phyloP scores from a whole-genome alignment of 2,113 vertebrate species.

The Axis porcinus region DNA sequence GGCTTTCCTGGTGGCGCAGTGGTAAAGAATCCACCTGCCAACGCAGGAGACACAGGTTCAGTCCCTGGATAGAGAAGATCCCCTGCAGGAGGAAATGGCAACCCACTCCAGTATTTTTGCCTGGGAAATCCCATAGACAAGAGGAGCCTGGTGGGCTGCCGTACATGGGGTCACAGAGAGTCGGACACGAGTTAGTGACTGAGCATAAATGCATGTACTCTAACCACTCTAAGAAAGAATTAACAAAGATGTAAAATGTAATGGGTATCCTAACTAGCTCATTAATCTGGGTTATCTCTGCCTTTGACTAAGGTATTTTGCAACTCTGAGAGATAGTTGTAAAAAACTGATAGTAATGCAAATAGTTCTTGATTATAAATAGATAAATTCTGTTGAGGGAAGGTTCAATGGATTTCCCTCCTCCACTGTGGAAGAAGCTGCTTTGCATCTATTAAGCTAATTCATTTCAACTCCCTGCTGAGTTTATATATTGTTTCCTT shows the following conservation, averaged over 20 bases:
- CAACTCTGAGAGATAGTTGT: background rate
- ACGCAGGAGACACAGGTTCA: background rate
- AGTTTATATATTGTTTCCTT: background rate
- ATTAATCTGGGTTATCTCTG: background rate
- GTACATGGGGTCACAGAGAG: background rate
- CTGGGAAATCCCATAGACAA: background rate
- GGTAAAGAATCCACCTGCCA: background rate
- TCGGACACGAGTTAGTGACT: background rate
- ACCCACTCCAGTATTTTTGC: background rate
- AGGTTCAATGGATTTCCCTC: background rate
- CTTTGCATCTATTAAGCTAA: background rate
- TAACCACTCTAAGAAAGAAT: background rate
- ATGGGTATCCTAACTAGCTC: background rate
- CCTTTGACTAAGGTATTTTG: background rate
- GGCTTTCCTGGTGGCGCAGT: background rate
- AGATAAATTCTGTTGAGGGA: background rate
- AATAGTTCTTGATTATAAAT: background rate
- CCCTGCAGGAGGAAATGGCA: background rate
- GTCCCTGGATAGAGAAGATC: background rate
- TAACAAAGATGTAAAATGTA: background rate
- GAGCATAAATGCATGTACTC: background rate
- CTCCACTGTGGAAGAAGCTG: background rate
- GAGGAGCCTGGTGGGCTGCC: background rate
- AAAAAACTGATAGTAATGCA: background rate
- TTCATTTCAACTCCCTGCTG: background rate